Base-by-base conservation (phyloP, 2,797 vertebrate genomes). In the Macrochelys suwanniensis region DNA sequence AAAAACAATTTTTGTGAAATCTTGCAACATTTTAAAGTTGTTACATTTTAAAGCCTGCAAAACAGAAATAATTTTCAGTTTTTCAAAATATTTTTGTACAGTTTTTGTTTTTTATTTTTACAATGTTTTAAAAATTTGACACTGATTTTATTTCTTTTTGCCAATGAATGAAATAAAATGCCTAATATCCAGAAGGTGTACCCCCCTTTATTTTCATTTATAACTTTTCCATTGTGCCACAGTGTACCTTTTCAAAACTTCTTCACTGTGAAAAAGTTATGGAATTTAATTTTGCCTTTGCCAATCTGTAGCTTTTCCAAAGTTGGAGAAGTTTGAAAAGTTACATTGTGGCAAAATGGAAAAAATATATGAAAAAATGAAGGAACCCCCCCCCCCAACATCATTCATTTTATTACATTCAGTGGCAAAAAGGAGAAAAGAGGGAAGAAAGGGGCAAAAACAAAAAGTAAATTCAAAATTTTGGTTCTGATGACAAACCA, bases 241-340 rank as follows among this genome's bases (percentile, higher is more conserved):
- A 85, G 92, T 82, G 94, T 80, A 97, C 93, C 94, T 95, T 94
- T 91, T 6, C 97, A 95, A 97, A 95, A 96, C 96, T 23, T 96
- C 61, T 91, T 82, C 87, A 74, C 91, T 65, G 85, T 84, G 82
- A 91, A 89, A 96, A 91, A 95, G 89, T 54, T 28, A 90, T 9
- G 23, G 82, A 95, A 95, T 94, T 97, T 96, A 96, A 90, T 94
- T 92, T 97, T 96, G 95, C 94, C 96, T 92, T 82, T 88, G 96
- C 96, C 91, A 94, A 50, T 45, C 91, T 65, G 2, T 89, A 50
- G 53, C 89, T 74, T 88, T 89, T 16, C 57, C 76, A 91, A 81
- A 92, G 87, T 79, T 95, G 85, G 80, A 33, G 95, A 96, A 95
- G 92, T 89, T 96, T 95, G 82, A 89, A 95, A 95, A 97, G 95